Base-by-base conservation (phyloP, 2,888 invertebrate genomes). In the Drosophila meridiana region DNA sequence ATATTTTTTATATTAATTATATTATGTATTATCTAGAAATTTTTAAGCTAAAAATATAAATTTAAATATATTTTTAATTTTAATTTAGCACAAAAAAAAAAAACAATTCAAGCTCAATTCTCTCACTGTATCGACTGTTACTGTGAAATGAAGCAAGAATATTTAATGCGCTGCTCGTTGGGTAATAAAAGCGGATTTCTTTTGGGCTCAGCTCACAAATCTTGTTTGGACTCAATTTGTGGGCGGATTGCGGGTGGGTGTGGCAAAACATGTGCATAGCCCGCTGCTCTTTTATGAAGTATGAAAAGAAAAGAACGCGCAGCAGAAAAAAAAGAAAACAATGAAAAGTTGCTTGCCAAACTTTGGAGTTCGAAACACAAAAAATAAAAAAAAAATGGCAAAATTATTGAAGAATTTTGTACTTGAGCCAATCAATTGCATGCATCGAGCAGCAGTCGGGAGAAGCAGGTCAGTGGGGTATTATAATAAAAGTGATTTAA, bases 91-190 rank as follows among this genome's bases (percentile, higher is more conserved):
- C 20, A 20, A 20, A 20, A 20, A 20, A 2, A 28, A 8, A 30
- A 38, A 20, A 20, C 0, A 26, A n/a, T 2, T 28, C 0, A 11
- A 7, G 2, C 30, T 20, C 0, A 1, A 0, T 59, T 42, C 32
- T 30, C 26, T 14, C 26, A 50, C 14, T 60, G 60, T 34, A 60
- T 40, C 26, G 50, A 59, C n/a, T 56, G 56, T 58, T 58, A 40
- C 56, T 80, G 78, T 78, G 74, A 79, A 89, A 76, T 89, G 85
- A 85, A 73, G 81, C 85, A 74, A 76, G 89, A 89, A 89, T 87
- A 87, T 89, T 89, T 89, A 87, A 87, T 86, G 78, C 71, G 60
- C 64, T 72, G 62, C 66, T 69, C 75, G 56, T 69, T 78, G 58
- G 85, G 82, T 70, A 87, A 85, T 83, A 87, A 87, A 89, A 83